Conservation (phyloP, 2,888 invertebrate species). For the Epinotia nisella region DNA sequence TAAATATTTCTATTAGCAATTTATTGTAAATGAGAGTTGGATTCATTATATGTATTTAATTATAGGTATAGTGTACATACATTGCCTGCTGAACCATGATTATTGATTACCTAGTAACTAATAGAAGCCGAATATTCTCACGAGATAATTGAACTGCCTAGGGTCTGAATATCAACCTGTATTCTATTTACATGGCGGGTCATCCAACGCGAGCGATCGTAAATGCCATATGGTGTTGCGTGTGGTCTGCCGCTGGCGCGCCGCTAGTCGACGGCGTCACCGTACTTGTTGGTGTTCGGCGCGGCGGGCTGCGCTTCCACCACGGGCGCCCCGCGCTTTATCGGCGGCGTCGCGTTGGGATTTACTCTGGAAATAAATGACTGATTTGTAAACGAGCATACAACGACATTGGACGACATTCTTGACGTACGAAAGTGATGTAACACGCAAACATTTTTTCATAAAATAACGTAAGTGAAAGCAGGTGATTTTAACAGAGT, state of each 20-base stretch:
- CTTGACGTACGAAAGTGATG: no score
- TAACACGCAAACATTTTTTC: no score
- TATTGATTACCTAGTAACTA: background rate
- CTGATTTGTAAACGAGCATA: background rate
- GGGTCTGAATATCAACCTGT: background rate
- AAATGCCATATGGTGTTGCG: slow-evolving; percentile 22
- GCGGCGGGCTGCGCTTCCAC: slow-evolving; percentile 48
- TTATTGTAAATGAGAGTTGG: no score
- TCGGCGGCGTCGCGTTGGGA: slow-evolving; percentile 53
- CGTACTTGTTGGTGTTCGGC: slow-evolving; percentile 70
- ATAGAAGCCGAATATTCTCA: background rate
- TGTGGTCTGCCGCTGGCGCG: background rate
- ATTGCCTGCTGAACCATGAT: background rate
- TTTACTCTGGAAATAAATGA: slow-evolving; percentile 61
- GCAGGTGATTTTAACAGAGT: no score
- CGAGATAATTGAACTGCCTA: background rate
- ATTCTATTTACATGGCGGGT: background rate
- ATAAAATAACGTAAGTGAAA: no score
- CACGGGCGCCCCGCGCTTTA: slow-evolving; percentile 49
- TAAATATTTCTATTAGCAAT: background rate
- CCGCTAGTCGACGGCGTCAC: slow-evolving; percentile 68
- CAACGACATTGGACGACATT: no score
- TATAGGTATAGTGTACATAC: background rate
- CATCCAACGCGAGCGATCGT: slow-evolving; percentile 8
- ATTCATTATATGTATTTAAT: no score